phyloP scores from a whole-genome alignment of 2,888 invertebrate genomes.

The Agrotis segetum region DNA sequence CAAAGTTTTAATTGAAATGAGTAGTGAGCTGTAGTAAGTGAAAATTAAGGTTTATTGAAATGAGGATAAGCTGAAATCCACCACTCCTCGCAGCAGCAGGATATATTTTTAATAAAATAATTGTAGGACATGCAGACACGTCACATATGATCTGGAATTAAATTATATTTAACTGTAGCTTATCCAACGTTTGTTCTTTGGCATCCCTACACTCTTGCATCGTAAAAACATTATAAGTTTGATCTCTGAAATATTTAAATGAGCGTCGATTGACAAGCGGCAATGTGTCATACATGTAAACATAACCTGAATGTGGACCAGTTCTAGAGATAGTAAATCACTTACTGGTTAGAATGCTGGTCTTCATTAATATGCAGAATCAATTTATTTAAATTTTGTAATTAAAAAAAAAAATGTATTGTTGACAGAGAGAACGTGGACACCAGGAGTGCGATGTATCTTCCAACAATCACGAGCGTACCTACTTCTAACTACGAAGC shows the following conservation, averaged over 20 bases:
- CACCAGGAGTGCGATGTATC: conserved; percentile 35
- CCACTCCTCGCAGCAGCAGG: not conserved
- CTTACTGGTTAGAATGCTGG: not conserved
- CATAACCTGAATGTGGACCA: conserved; percentile 1
- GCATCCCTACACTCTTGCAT: conserved; percentile 9
- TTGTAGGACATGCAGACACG: too few relatives aligned
- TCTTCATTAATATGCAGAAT: not conserved
- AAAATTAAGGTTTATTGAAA: not conserved
- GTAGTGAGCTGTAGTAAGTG: not conserved
- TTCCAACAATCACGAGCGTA: conserved; percentile 13
- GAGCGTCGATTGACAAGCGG: not conserved
- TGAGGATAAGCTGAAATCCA: not conserved
- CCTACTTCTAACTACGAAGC: conserved; percentile 28
- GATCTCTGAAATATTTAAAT: conserved; percentile 27
- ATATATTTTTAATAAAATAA: too few relatives aligned
- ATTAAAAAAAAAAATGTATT: not conserved
- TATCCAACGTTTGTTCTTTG: too few relatives aligned
- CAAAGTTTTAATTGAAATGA: not conserved
- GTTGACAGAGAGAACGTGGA: conserved; percentile 32
- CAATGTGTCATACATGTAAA: not conserved
- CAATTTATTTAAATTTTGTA: too few relatives aligned
- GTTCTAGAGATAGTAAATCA: conserved; percentile 5
- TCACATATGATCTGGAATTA: too few relatives aligned
- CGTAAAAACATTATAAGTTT: conserved; percentile 7
- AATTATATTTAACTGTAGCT: too few relatives aligned